Evolutionary conservation across 2,113 vertebrate genomes (phyloP), one percentile per base, ranked within the genome.

Genomic region (Gymnocephalus cernua): DNA sequence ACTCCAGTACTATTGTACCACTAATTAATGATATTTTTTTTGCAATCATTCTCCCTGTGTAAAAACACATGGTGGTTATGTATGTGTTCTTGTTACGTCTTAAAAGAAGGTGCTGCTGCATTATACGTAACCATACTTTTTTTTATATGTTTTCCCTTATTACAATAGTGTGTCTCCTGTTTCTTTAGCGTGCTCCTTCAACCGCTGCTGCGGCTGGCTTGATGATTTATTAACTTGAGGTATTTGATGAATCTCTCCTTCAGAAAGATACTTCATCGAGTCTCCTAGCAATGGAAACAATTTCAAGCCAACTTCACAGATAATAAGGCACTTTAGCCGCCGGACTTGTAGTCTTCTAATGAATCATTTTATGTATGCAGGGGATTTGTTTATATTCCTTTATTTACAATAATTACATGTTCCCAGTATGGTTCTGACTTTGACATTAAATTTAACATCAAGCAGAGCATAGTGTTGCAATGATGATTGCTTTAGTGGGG

Each of bases 251-350:
- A 82, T 79, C 89, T 87, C 83, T 86, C 80, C 85, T 76, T 66
- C 82, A 85, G 80, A 93, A 94, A 88, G 71, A 15, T 67, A 80
- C 80, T 92, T 92, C 75, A 92, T 91, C 88, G 81, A 92, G 82
- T 93, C 91, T 90, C 59, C 79, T 77, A 84, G 84, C 83, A 82
- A 84, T 93, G 78, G 91, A 94, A 93, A 94, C 89, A 90, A 93
- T 94, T 91, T 91, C 86, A 91, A 91, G 85, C 85, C 88, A 93
- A 86, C 93, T 93, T 93, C 92, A 93, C 90, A 93, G 89, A 93
- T 93, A 95, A 95, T 95, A 94, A 93, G 90, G 87, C 89, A 80
- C 89, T 93, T 94, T 83, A 90, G 90, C 91, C 80, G 44, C 80
- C 71, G 51, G 91, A 79, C 85, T 85, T 93, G n/a, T n/a, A n/a